Evolutionary conservation across 1,140 invertebrate genomes (phyloP).

Genomic region (Trialeurodes vaporariorum): DNA sequence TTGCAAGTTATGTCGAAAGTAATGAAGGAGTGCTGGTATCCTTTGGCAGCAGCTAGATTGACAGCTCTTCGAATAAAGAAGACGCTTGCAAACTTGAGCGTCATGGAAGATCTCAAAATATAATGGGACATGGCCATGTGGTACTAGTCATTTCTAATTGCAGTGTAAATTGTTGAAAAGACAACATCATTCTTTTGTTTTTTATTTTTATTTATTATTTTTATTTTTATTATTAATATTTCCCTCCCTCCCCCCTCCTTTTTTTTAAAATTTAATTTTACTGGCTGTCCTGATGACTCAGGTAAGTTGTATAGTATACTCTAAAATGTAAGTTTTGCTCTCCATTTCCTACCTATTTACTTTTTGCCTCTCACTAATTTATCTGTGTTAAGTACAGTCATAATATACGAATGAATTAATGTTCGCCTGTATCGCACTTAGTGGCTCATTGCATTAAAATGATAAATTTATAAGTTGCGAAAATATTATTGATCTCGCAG

Average conservation of each 20-base stretch:
- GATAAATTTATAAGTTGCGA: no score
- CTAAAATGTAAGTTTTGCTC: neutral
- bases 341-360: neutral
- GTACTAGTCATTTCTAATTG: neutral
- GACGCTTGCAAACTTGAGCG: constrained; percentile 63
- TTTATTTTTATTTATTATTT: no score
- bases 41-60: constrained; percentile 76
- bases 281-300: neutral
- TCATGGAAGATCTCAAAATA: constrained; percentile 27
- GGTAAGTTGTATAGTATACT: neutral
- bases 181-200: neutral
- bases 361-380: neutral
- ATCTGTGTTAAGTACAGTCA: neutral
- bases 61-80: constrained; percentile 88
- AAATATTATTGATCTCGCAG: no score
- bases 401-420: no score
- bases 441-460: no score
- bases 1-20: constrained; percentile 69
- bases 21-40: constrained; percentile 93
- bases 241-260: neutral
- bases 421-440: no score
- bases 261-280: neutral
- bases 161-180: neutral
- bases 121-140: neutral
- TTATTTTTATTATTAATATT: no score